phyloP scores from a whole-genome alignment of 2,888 invertebrate genomes.

The Dryobota labecula region DNA sequence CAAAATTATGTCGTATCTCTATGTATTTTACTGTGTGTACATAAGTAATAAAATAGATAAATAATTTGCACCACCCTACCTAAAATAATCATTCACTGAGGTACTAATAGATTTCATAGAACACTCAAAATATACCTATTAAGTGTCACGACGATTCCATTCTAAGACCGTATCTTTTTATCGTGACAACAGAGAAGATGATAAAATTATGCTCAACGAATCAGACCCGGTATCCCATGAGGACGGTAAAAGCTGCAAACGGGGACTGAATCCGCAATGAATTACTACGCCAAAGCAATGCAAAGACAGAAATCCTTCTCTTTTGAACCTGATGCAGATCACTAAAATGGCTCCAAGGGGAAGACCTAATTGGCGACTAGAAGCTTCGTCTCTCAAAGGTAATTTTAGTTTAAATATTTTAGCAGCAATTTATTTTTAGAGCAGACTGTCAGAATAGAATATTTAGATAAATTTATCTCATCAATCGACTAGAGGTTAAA shows the following conservation, averaged over 20 bases:
- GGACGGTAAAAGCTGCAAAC: constrained; percentile 17
- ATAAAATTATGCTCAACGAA: constrained; percentile 45
- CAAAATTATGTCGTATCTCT: no score
- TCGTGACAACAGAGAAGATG: constrained; percentile 9
- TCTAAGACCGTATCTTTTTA: constrained; percentile 1
- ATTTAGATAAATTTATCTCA: constrained; percentile 6
- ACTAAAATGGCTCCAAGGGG: constrained; percentile 35
- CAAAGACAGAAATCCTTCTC: constrained; percentile 52
- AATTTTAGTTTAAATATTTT: constrained; percentile 35
- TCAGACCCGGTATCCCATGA: constrained; percentile 27
- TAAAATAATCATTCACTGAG: no score
- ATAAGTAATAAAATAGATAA: no score
- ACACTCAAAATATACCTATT: not conserved
- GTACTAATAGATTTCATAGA: no score
- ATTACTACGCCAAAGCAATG: constrained; percentile 50
- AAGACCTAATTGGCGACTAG: constrained; percentile 46
- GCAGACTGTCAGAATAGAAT: not conserved
- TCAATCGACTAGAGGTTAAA: constrained; percentile 17
- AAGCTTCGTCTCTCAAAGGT: constrained; percentile 21
- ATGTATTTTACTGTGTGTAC: no score
- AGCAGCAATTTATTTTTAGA: constrained; percentile 21
- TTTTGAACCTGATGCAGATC: constrained; percentile 42
- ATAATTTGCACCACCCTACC: no score
- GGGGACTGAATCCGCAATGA: constrained; percentile 38
- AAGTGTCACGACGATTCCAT: not conserved